Conservation (phyloP, 2,797 vertebrate species). For the Nyctalus aviator region DNA sequence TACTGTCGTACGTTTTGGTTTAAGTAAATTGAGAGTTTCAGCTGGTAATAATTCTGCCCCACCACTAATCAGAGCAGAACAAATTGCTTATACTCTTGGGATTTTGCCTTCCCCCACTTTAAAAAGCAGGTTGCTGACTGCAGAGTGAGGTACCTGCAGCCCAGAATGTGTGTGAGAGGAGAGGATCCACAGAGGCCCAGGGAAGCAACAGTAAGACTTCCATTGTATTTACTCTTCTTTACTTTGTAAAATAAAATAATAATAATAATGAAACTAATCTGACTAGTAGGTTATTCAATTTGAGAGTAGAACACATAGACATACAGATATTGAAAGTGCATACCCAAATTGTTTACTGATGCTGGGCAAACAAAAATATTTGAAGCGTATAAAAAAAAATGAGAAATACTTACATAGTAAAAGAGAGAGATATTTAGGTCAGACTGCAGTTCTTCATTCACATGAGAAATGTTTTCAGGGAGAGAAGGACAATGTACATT, state of each 20-base stretch:
- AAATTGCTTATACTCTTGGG: constrained; percentile 3
- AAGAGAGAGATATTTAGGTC: background rate
- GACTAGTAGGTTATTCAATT: background rate
- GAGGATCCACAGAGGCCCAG: background rate
- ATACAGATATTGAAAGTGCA: background rate
- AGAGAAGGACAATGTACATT: background rate
- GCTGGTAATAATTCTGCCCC: background rate
- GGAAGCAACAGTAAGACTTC: background rate
- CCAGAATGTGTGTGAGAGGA: background rate
- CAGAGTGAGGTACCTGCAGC: background rate
- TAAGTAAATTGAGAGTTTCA: constrained; percentile 1
- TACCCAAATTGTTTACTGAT: background rate
- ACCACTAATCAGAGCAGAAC: constrained; percentile 18
- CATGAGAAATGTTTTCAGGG: background rate
- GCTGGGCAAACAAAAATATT: background rate
- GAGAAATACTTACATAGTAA: background rate
- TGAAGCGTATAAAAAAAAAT: background rate
- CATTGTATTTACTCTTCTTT: background rate
- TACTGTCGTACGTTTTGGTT: background rate
- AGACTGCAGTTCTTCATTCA: background rate
- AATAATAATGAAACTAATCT: background rate
- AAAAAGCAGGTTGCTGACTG: background rate
- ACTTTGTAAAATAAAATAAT: constrained; percentile 3
- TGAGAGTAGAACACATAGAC: background rate
- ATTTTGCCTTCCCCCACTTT: background rate